Evolutionary conservation across 1,140 invertebrate species (phyloP).

Genomic region (Brachionus manjavacas): DNA sequence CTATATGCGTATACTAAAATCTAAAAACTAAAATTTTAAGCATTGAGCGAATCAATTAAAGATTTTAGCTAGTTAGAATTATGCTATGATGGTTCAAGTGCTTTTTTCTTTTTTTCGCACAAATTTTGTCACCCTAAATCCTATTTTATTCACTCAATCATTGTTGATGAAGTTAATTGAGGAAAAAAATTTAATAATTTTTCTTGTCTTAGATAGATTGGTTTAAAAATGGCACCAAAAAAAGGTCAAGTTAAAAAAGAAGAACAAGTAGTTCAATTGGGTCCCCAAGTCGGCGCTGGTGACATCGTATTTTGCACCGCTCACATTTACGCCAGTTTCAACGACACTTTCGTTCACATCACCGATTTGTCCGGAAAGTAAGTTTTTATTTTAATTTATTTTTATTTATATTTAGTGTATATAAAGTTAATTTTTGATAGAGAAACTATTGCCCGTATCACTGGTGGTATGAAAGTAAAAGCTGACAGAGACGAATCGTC

Average conservation of each 20-base stretch:
- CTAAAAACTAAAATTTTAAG: conserved; percentile 8
- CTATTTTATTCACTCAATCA: conserved; percentile 5
- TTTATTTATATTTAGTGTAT: not conserved
- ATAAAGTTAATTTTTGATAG: conserved; percentile 57
- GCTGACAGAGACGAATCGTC: conserved; percentile 99
- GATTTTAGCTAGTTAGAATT: not conserved
- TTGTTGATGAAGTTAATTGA: not conserved
- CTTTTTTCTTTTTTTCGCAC: not conserved
- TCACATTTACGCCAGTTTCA: conserved; percentile 98
- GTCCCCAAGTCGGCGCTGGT: conserved; percentile 91
- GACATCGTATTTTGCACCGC: conserved; percentile 97
- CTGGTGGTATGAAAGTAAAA: conserved; percentile 99
- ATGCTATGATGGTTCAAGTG: not conserved
- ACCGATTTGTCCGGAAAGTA: conserved; percentile 93
- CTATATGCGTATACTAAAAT: not conserved
- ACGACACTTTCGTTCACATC: conserved; percentile 99
- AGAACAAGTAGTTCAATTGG: conserved; percentile 82
- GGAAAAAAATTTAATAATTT: not conserved
- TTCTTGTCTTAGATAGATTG: not conserved
- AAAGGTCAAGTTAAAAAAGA: conserved; percentile 97
- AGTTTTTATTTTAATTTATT: conserved; percentile 44
- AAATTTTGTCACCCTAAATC: not conserved
- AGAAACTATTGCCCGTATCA: conserved; percentile 96
- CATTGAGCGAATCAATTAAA: conserved; percentile 15
- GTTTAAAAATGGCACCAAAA: conserved; percentile 77